phyloP scores from a whole-genome alignment of 2,113 vertebrate genomes.

The Grallaria varia region DNA sequence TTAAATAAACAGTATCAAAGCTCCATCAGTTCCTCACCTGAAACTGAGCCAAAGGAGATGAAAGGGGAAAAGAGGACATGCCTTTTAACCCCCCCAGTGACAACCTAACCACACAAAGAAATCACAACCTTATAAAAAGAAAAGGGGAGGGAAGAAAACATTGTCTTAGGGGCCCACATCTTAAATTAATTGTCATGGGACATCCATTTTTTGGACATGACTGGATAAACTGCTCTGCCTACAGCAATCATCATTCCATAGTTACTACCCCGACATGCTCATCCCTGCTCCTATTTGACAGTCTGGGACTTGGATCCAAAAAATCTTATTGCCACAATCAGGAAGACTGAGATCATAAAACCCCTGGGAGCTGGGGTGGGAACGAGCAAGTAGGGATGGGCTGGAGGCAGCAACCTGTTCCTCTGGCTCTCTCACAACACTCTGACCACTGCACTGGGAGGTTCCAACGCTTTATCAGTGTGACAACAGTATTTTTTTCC shows the following conservation, averaged over 20 bases:
- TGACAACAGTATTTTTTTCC: neutral
- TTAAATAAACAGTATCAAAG: neutral
- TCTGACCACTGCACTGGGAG: neutral
- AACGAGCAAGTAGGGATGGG: neutral
- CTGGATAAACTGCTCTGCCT: neutral
- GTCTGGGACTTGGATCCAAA: neutral
- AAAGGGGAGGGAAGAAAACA: neutral
- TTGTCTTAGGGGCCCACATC: neutral
- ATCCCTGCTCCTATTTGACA: neutral
- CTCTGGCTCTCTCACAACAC: neutral
- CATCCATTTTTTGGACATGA: neutral
- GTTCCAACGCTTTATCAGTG: neutral
- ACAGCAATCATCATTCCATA: neutral
- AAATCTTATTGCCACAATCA: neutral
- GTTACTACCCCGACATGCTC: neutral
- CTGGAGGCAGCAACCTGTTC: neutral
- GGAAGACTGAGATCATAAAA: neutral
- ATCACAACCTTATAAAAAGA: neutral
- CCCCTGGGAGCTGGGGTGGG: neutral
- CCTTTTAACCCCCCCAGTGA: fast-evolving
- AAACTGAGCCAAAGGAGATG: neutral
- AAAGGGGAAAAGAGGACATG: neutral
- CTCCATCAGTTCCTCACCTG: neutral
- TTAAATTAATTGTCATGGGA: neutral
- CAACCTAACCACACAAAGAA: neutral